Evolutionary conservation across 2,888 invertebrate species (phyloP).

Genomic region (Hydropsyche betteni): DNA sequence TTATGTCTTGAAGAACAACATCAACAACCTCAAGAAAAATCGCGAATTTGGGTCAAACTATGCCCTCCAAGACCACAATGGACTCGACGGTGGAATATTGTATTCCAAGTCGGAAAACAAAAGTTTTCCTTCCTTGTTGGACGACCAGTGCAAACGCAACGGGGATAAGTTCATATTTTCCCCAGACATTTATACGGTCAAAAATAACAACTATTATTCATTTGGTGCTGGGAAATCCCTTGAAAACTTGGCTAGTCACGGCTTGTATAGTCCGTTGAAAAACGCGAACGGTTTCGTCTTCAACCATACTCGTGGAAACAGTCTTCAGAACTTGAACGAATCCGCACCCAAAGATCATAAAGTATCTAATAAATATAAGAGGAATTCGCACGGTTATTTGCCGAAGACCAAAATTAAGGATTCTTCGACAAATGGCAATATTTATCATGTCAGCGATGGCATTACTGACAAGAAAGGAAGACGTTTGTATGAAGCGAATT

Average conservation of each 20-base stretch:
- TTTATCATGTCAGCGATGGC: conserved; percentile 61
- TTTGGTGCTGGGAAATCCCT: conserved; percentile 49
- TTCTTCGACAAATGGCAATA: conserved; percentile 53
- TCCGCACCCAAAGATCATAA: conserved; percentile 53
- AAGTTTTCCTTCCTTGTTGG: conserved; percentile 59
- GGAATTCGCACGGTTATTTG: conserved; percentile 40
- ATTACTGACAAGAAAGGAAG: conserved; percentile 50
- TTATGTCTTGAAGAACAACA: conserved; percentile 62
- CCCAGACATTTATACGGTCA: conserved; percentile 43
- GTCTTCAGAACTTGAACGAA: conserved; percentile 64
- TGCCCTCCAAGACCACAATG: conserved; percentile 54
- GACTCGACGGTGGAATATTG: conserved; percentile 53
- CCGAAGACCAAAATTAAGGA: conserved; percentile 44
- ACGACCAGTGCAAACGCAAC: conserved; percentile 60
- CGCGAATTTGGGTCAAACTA: conserved; percentile 58
- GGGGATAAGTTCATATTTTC: conserved; percentile 61
- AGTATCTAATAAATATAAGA: conserved; percentile 56
- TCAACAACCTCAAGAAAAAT: conserved; percentile 61
- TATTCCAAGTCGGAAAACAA: conserved; percentile 49
- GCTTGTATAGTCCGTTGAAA: conserved; percentile 44
- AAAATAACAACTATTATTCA: conserved; percentile 50
- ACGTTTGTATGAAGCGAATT: conserved; percentile 34
- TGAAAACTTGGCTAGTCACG: conserved; percentile 46
- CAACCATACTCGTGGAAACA: conserved; percentile 60
- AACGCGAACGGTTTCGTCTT: conserved; percentile 38